Evolutionary conservation across 2,113 vertebrate genomes (phyloP), one percentile per base, ranked within the genome.

Genomic region (Menidia beryllina): DNA sequence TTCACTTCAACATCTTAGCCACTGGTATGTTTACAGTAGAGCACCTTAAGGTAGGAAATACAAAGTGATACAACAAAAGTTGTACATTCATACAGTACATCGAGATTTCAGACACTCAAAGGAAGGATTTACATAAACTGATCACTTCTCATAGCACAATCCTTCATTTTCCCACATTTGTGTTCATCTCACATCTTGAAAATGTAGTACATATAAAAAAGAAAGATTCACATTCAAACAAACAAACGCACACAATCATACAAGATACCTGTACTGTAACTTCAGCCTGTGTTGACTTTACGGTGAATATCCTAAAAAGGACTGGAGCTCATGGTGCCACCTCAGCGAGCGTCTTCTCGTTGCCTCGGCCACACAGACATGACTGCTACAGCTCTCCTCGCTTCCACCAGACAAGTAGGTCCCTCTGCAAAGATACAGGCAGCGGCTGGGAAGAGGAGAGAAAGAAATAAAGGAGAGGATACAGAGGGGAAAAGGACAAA

Each of bases 251-350:
- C 47, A 69, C 55, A 75, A n/a, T 64, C 66, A 74, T 49, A 55
- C n/a, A 24, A 13, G 70, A 68, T 90, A 91, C 92, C 90, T 93
- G 65, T 55, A 45, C 81, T 86, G 56, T 68, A 30, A 70, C 55
- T 63, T 62, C 58, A 66, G 10, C 80, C 48, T 74, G 71, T 52
- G 59, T 59, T 56, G 49, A 26, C 11, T 36, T 41, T 24, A 69
- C 14, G 53, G 36, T 60, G 49, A 74, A 59, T 67, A 72, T 84
- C 78, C 87, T 54, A 64, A 39, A 15, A 58, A 62, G 43, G 14
- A 64, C 56, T 84, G 48, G 56, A 10, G 60, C 69, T 81, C 58
- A 58, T 27, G 36, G 63, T 57, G 51, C 70, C 48, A 61, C 57
- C 62, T 51, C 21, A 39, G 39, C 43, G 36, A 65, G 20, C 83